phyloP scores from a whole-genome alignment of 1,140 invertebrate species.

The Subanguina moxae region DNA sequence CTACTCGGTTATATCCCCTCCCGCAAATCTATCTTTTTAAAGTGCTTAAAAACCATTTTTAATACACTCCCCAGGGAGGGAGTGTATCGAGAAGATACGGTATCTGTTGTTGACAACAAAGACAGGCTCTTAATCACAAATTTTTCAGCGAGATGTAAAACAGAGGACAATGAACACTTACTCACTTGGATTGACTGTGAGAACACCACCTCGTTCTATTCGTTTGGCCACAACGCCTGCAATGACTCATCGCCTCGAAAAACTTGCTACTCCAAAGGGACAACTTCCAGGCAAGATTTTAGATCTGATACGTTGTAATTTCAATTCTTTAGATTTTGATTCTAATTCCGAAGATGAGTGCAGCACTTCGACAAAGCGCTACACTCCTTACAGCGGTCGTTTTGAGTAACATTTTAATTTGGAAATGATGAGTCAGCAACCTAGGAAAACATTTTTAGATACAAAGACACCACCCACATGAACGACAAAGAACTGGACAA shows the following conservation, averaged over 20 bases:
- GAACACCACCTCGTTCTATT: background rate
- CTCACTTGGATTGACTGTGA: background rate
- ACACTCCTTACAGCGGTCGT: background rate
- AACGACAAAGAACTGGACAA: background rate
- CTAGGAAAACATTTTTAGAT: background rate
- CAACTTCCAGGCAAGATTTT: background rate
- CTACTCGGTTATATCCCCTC: no score
- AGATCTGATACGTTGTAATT: no score
- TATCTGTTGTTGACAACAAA: no score
- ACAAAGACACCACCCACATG: background rate
- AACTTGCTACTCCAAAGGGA: background rate
- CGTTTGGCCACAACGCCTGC: background rate
- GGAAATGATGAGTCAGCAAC: no score
- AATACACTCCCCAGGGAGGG: no score
- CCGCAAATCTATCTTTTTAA: no score
- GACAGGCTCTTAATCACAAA: background rate
- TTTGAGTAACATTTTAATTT: background rate
- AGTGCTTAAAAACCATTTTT: background rate
- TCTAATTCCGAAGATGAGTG: background rate
- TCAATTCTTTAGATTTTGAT: background rate
- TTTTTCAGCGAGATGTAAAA: slow-evolving; percentile 3
- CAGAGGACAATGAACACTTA: background rate
- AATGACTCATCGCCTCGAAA: background rate
- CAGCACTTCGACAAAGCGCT: background rate
- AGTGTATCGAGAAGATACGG: no score